A percentile compares a stretch with the other conserved stretches of the same genome.
These are phyloP conservation scores for Poecilia wingei DNA, from an alignment of 2,797 vertebrate species.

Conservation along the genomic window DNA sequence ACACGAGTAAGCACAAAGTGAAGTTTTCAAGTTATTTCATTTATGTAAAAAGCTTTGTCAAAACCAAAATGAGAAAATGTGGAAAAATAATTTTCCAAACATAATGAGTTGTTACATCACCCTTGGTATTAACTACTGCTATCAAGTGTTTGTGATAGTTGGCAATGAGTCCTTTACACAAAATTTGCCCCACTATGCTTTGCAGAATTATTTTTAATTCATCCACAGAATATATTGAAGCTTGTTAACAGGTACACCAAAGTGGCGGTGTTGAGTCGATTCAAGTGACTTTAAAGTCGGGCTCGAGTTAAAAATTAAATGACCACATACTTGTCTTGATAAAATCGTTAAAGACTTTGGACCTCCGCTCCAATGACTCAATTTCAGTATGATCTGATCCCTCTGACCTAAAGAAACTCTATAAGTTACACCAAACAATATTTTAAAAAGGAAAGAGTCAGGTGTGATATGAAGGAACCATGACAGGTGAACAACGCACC, in stretches of 20 bases:
- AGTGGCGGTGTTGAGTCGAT: background rate
- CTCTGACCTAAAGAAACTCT: background rate
- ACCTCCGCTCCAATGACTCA: background rate
- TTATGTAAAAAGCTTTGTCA: background rate
- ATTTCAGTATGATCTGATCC: background rate
- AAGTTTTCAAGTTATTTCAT: background rate
- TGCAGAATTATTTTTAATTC: background rate
- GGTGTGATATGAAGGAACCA: background rate
- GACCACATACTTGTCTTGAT: background rate
- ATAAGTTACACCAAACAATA: background rate
- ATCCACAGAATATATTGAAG: background rate
- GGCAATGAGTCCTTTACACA: background rate
- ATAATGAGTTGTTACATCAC: background rate
- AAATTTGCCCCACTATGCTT: background rate
- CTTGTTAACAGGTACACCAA: background rate
- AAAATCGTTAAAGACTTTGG: background rate
- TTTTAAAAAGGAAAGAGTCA: background rate
- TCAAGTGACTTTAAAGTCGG: background rate
- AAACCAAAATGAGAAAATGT: background rate
- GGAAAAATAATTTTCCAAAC: background rate
- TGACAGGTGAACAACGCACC: background rate
- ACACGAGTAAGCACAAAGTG: background rate
- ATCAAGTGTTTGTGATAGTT: background rate
- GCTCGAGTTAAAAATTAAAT: background rate
- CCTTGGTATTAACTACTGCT: background rate